phyloP scores from a whole-genome alignment of 2,113 vertebrate genomes.

The Tachysurus fulvidraco region DNA sequence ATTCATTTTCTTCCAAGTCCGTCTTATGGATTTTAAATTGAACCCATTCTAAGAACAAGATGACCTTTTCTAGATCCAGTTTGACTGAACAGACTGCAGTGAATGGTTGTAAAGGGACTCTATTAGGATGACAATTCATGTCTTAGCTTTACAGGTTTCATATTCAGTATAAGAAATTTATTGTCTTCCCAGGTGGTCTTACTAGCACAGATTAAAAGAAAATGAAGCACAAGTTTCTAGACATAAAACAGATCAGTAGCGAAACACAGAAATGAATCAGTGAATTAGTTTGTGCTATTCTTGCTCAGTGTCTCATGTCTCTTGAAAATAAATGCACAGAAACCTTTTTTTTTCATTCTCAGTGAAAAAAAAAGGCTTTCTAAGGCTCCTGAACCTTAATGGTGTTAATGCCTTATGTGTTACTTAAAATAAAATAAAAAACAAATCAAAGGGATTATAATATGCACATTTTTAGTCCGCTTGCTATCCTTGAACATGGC shows the following conservation, averaged over 20 bases:
- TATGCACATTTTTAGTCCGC: not conserved
- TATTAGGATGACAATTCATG: slow-evolving; percentile 55
- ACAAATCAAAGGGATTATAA: not conserved
- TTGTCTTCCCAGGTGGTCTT: slow-evolving; percentile 5
- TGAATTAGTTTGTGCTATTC: slow-evolving; percentile 3
- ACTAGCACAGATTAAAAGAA: slow-evolving; percentile 16
- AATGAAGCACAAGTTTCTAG: not conserved
- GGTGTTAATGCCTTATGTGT: not conserved
- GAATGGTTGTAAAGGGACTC: slow-evolving; percentile 56
- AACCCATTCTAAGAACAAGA: slow-evolving; percentile 50
- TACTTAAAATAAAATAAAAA: not conserved
- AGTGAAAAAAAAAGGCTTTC: too few relatives aligned
- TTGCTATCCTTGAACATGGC: slow-evolving; percentile 16
- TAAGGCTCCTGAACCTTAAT: not conserved
- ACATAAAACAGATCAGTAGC: not conserved
- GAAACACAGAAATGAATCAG: not conserved
- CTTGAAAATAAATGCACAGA: not conserved
- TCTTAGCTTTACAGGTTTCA: slow-evolving; percentile 39
- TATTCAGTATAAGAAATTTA: slow-evolving; percentile 28
- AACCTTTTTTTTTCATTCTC: not conserved
- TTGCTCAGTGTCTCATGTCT: not conserved
- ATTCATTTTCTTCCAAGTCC: slow-evolving; percentile 52
- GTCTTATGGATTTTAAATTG: slow-evolving; percentile 56
- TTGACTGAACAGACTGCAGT: slow-evolving; percentile 44
- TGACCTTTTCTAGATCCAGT: slow-evolving; percentile 53